Percentiles rank a stretch among this genome's conserved stretches.
phyloP scores from a whole-genome alignment of 2,113 vertebrate species.

The Oxyruncus cristatus region DNA sequence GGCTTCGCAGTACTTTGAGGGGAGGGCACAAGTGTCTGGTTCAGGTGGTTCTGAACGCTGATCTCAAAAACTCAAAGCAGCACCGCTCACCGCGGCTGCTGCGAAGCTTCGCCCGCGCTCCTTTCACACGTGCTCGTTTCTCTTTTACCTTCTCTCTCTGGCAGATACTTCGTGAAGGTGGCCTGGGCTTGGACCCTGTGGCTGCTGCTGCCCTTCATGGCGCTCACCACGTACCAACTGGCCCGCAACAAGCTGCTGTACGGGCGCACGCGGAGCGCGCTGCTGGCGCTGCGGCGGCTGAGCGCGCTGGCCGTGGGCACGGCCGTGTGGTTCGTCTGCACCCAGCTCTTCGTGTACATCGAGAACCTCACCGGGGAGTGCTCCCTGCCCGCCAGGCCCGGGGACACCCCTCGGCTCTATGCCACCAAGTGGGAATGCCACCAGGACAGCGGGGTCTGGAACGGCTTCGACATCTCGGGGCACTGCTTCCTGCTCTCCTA shows the following conservation, averaged over 20 bases:
- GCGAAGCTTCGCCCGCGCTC: fast-evolving
- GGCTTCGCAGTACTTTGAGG: background rate
- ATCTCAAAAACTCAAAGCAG: background rate
- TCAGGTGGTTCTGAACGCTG: background rate
- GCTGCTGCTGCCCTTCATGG: constrained; percentile 90
- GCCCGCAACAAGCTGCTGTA: background rate
- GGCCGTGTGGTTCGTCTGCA: constrained; percentile 85
- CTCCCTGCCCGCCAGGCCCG: constrained; percentile 19
- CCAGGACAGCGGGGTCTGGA: constrained; percentile 79
- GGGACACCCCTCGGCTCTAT: constrained; percentile 16
- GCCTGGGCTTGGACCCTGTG: constrained; percentile 94
- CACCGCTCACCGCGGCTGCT: fast-evolving
- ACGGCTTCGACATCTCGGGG: constrained; percentile 91
- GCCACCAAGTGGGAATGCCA: constrained; percentile 78
- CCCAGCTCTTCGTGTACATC: constrained; percentile 79
- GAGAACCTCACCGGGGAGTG: constrained; percentile 86
- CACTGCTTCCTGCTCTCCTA: constrained; percentile 93
- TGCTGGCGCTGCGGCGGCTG: constrained; percentile 75
- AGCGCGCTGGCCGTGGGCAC: constrained; percentile 84
- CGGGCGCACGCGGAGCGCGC: constrained; percentile 52
- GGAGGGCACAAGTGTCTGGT: background rate
- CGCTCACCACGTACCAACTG: constrained; percentile 76
- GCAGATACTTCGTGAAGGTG: constrained; percentile 94
- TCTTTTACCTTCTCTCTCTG: constrained; percentile 19
- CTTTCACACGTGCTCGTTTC: background rate